Evolutionary conservation across 2,113 vertebrate species (phyloP).

Genomic region (Rhodinocichla rosea): DNA sequence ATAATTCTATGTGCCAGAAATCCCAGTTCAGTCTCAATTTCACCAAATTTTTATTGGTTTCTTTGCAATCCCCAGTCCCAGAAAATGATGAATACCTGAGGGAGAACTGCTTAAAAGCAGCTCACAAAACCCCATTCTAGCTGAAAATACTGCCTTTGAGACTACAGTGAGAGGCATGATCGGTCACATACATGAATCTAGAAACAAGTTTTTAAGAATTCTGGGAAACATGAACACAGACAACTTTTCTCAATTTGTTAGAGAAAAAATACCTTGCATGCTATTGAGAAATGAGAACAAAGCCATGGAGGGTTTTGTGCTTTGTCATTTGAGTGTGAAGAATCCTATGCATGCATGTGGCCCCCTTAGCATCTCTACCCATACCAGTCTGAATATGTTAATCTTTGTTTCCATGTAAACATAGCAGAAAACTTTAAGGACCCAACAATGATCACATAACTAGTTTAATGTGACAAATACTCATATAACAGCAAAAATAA

Average conservation of each 20-base stretch:
- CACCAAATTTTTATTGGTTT: not conserved
- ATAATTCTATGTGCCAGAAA: not conserved
- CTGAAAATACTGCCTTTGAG: not conserved
- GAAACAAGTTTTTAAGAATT: not conserved
- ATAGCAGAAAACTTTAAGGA: not conserved
- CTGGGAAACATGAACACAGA: not conserved
- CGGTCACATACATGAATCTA: not conserved
- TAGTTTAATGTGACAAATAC: not conserved
- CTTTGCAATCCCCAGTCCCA: not conserved
- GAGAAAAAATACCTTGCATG: not conserved
- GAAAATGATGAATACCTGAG: not conserved
- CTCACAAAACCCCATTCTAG: not conserved
- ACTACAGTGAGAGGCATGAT: not conserved
- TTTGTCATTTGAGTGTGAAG: not conserved
- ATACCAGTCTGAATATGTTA: not conserved
- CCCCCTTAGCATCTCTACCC: not conserved
- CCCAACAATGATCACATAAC: not conserved
- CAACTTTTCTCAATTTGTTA: not conserved
- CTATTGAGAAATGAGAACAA: not conserved
- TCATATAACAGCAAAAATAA: not conserved
- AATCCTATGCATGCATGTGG: rapidly evolving
- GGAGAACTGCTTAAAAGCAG: not conserved
- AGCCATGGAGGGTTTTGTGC: rapidly evolving
- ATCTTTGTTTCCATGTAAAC: not conserved
- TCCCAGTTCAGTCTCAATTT: not conserved